These are phyloP conservation scores for Sarcophaga rosellei DNA, from an alignment of 2,888 invertebrate genomes.

Conservation along the genomic window DNA sequence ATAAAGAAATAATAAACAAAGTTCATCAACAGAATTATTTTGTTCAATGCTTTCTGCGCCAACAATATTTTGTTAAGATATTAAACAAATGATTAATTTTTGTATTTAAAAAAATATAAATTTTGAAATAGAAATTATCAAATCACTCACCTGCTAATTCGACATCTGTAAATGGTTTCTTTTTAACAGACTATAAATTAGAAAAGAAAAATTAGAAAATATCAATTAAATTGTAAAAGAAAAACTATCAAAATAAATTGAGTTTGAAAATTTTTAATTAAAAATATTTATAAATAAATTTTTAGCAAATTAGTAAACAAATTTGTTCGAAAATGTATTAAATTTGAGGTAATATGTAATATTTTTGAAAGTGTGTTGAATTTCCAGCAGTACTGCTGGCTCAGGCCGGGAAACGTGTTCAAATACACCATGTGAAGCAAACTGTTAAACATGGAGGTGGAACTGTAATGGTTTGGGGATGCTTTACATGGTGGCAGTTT, in stretches of 20 bases:
- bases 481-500: too few relatives aligned
- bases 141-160: conserved; percentile 79
- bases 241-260: conserved; percentile 6
- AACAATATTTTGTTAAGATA: background rate
- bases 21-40: too few relatives aligned
- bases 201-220: conserved; percentile 42
- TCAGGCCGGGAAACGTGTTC: too few relatives aligned
- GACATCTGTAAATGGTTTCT: conserved; percentile 81
- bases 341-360: too few relatives aligned
- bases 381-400: too few relatives aligned
- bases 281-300: background rate
- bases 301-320: background rate
- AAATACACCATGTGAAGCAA: background rate
- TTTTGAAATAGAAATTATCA: background rate
- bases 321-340: too few relatives aligned
- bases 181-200: conserved; percentile 79
- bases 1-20: too few relatives aligned
- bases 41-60: background rate
- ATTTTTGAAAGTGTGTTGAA: background rate
- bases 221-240: conserved; percentile 6
- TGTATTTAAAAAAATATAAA: background rate
- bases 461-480: too few relatives aligned
- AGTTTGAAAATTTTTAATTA: background rate
- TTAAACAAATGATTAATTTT: background rate
- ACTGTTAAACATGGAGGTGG: background rate